Conservation (phyloP, 2,797 vertebrate genomes). For the Agapornis canus region DNA sequence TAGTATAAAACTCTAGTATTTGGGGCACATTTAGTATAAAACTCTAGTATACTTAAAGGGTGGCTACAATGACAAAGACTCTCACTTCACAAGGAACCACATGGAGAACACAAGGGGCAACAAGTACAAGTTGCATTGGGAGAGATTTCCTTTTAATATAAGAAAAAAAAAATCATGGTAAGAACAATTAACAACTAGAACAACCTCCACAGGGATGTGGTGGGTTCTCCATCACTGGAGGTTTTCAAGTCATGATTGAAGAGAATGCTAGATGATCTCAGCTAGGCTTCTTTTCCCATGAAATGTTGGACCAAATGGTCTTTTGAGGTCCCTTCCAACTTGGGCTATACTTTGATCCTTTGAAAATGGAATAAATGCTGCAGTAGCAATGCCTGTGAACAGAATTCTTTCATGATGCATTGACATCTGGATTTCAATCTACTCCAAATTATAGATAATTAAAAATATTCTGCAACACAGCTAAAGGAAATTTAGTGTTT, state of each 20-base stretch:
- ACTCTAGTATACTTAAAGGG: not conserved
- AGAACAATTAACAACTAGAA: not conserved
- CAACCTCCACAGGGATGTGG: not conserved
- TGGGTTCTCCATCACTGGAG: not conserved
- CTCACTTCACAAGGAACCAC: not conserved
- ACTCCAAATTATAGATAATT: not conserved
- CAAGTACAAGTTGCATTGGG: not conserved
- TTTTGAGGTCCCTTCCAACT: rapidly evolving
- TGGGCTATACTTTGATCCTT: not conserved
- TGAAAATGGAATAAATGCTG: not conserved
- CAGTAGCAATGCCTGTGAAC: not conserved
- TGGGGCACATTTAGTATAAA: not conserved
- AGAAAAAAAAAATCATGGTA: not conserved
- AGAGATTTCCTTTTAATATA: not conserved
- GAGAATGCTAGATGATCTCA: not conserved
- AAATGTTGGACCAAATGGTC: not conserved
- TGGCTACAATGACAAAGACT: not conserved
- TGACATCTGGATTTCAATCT: not conserved
- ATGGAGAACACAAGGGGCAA: not conserved
- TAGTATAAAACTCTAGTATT: not conserved
- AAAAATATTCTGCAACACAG: not conserved
- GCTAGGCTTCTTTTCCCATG: not conserved
- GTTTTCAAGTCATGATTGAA: not conserved
- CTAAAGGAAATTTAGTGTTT: not conserved
- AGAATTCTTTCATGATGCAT: not conserved